A percentile compares a stretch with the other conserved stretches of the same genome.
Evolutionary conservation across 2,797 vertebrate genomes (phyloP).

Genomic region (Crocidura indochinensis): DNA sequence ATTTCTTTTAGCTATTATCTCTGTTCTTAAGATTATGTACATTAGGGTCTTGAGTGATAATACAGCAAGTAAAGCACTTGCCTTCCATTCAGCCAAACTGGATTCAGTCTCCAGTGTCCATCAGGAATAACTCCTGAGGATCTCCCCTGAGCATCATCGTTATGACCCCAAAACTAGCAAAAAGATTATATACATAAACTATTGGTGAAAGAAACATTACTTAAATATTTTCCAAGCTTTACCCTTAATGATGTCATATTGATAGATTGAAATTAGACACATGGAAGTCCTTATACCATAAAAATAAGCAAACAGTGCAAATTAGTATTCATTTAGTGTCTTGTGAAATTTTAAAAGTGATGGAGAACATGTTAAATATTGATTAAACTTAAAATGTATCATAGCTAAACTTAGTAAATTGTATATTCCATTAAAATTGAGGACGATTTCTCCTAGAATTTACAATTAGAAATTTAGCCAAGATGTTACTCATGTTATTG

Average conservation of each 20-base stretch:
- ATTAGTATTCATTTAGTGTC: slow-evolving; percentile 55
- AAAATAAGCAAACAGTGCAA: slow-evolving; percentile 55
- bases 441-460: slow-evolving; percentile 14
- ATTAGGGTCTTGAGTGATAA: no score
- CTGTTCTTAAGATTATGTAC: background rate
- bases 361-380: slow-evolving; percentile 59
- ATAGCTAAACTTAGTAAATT: slow-evolving; percentile 50
- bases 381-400: slow-evolving; percentile 39
- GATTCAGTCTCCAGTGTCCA: no score
- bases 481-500: slow-evolving; percentile 7
- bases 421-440: slow-evolving; percentile 42
- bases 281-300: slow-evolving; percentile 20
- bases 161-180: no score
- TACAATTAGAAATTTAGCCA: slow-evolving; percentile 18
- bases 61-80: no score
- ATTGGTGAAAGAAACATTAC: background rate
- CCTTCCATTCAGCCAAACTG: no score
- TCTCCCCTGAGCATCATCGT: no score
- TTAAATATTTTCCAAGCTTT: slow-evolving; percentile 12
- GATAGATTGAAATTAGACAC: slow-evolving; percentile 48
- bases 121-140: no score
- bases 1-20: slow-evolving; percentile 27
- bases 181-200: no score
- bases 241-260: background rate
- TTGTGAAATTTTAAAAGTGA: slow-evolving; percentile 66